A percentile compares a stretch with the other conserved stretches of the same genome.
Conservation (phyloP, 30 jellyfish, hydroid and myxozoan species). For the Hydra vulgaris region DNA sequence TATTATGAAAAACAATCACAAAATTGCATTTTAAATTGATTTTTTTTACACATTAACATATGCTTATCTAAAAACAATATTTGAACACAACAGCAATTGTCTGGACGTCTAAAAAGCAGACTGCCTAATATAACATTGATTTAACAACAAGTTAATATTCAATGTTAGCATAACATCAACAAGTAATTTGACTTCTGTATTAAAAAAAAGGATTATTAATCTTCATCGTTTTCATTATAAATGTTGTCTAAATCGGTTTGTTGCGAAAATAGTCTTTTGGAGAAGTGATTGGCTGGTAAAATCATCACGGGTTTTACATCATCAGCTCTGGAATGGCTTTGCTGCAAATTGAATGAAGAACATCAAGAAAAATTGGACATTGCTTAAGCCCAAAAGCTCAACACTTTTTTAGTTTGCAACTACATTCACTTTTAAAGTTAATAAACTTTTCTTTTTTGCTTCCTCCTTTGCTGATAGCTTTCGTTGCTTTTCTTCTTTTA, state of each 20-base stretch:
- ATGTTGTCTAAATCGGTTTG: neutral
- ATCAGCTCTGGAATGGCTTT: neutral
- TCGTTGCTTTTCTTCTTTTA: constrained; percentile 28
- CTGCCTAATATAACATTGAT: neutral
- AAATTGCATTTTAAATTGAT: neutral
- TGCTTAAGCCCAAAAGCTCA: neutral
- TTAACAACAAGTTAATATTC: neutral
- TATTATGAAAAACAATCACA: neutral
- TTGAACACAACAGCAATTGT: neutral
- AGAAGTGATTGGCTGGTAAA: neutral
- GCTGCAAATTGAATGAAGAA: constrained; percentile 1
- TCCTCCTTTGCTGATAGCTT: neutral
- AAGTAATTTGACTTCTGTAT: neutral
- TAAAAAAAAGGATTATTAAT: neutral
- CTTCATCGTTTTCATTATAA: neutral
- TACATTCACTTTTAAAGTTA: neutral
- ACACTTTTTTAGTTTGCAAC: neutral
- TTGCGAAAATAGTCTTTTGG: neutral
- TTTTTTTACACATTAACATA: neutral
- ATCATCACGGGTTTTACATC: neutral
- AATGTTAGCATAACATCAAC: neutral
- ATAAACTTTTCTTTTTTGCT: neutral
- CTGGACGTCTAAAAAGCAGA: neutral
- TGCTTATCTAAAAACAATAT: neutral
- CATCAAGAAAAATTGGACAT: neutral